Evolutionary conservation across 1,140 invertebrate genomes (phyloP).

Genomic region (Sitobion miscanthi): DNA sequence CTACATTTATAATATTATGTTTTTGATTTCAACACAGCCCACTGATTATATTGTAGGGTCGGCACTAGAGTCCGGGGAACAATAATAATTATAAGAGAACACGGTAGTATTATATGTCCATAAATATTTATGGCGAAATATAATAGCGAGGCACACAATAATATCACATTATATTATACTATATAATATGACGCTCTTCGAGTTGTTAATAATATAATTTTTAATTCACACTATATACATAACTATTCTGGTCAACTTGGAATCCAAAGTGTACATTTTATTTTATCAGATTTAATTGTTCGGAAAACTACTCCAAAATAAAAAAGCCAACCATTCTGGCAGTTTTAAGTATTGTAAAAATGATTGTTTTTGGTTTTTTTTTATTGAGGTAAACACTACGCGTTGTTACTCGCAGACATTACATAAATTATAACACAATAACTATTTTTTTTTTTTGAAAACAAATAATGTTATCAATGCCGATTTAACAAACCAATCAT

Average conservation of each 20-base stretch:
- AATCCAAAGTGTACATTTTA: background rate
- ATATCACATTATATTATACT: too few relatives aligned
- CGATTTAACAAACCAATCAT: too few relatives aligned
- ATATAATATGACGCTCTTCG: background rate
- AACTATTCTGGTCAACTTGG: background rate
- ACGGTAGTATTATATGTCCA: background rate
- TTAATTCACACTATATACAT: background rate
- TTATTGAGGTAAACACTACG: too few relatives aligned
- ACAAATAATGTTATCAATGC: too few relatives aligned
- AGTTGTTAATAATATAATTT: background rate
- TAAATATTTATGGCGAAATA: constrained; percentile 24
- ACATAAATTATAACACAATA: too few relatives aligned
- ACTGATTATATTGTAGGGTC: background rate
- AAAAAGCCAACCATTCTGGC: too few relatives aligned
- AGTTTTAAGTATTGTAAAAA: too few relatives aligned
- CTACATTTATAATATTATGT: background rate
- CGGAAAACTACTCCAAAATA: background rate
- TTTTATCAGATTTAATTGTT: background rate
- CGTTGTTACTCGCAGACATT: too few relatives aligned
- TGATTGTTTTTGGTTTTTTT: too few relatives aligned
- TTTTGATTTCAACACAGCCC: background rate
- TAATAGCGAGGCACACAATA: background rate
- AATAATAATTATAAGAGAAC: constrained; percentile 8
- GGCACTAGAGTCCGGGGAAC: background rate
- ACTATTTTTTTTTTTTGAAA: too few relatives aligned